phyloP scores from a whole-genome alignment of 2,888 invertebrate species.

The Drosophila formosana region DNA sequence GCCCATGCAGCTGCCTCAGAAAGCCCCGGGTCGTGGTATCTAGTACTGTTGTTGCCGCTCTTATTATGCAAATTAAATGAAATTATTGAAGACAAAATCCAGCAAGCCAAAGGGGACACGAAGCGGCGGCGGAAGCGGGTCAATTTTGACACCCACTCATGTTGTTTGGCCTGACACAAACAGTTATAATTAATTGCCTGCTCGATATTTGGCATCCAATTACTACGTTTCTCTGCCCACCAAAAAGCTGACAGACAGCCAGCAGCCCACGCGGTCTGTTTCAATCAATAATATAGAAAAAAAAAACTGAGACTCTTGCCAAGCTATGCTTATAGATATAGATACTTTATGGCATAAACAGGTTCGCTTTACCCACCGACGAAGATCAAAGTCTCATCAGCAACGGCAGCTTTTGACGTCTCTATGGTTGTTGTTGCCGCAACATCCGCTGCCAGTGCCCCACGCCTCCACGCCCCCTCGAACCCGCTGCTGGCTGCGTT shows the following conservation, averaged over 20 bases:
- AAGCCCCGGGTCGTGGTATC: not conserved
- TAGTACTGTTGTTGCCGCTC: conserved; percentile 31
- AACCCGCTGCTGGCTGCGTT: conserved; percentile 11
- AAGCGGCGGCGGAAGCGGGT: conserved; percentile 9
- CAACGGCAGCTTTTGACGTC: conserved; percentile 55
- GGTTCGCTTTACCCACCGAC: conserved; percentile 53
- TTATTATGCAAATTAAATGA: conserved; percentile 62
- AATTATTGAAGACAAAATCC: conserved; percentile 40
- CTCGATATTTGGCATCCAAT: conserved; percentile 67
- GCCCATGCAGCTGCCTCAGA: conserved; percentile 17
- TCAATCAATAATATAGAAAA: conserved; percentile 51
- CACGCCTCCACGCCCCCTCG: conserved; percentile 11
- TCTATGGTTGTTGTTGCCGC: conserved; percentile 45
- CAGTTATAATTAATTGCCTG: conserved; percentile 76
- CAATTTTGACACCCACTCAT: conserved; percentile 65
- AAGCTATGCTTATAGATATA: conserved; percentile 49
- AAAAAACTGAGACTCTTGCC: conserved; percentile 46
- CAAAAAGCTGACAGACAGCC: conserved; percentile 20
- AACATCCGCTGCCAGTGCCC: conserved; percentile 67
- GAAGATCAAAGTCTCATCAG: conserved; percentile 76
- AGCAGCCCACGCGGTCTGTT: conserved; percentile 57
- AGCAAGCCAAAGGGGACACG: conserved; percentile 2
- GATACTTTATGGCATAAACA: conserved; percentile 67
- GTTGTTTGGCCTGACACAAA: conserved; percentile 51
- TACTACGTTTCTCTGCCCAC: conserved; percentile 43